Conservation (phyloP, 2,113 vertebrate genomes). For the Spheniscus mendiculus region DNA sequence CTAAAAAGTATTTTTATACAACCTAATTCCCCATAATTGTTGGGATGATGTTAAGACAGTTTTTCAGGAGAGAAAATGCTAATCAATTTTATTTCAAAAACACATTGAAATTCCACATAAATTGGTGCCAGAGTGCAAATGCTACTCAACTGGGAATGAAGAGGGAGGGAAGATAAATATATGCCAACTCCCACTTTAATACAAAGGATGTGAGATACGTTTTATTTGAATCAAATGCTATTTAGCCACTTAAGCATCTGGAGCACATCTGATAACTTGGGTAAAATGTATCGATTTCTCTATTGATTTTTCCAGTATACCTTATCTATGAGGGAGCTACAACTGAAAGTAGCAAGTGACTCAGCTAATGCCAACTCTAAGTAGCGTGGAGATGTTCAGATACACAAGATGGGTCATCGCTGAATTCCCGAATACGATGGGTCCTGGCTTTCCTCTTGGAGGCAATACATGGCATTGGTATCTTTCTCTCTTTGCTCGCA, state of each 20-base stretch:
- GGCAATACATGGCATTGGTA: neutral
- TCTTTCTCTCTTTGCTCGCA: neutral
- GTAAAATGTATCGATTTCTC: slow-evolving; percentile 66
- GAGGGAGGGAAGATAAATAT: neutral
- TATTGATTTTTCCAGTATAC: slow-evolving; percentile 67
- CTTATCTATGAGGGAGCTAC: slow-evolving; percentile 2
- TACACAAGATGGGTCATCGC: neutral
- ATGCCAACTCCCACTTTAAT: neutral
- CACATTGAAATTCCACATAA: slow-evolving; percentile 32
- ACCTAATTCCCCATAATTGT: slow-evolving; percentile 22
- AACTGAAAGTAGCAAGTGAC: slow-evolving; percentile 17
- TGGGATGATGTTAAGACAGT: neutral
- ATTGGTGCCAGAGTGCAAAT: slow-evolving; percentile 19
- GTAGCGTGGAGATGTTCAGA: neutral
- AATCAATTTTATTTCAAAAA: slow-evolving; percentile 32
- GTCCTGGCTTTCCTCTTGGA: neutral
- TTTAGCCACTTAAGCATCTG: slow-evolving; percentile 59
- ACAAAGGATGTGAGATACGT: slow-evolving; percentile 26
- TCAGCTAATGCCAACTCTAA: neutral
- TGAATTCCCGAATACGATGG: neutral
- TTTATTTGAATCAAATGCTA: slow-evolving; percentile 66
- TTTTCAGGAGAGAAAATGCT: slow-evolving; percentile 28
- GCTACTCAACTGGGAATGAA: neutral
- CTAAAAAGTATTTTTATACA: slow-evolving; percentile 30
- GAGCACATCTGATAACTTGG: slow-evolving; percentile 63